A percentile compares a stretch with the other conserved stretches of the same genome.
Evolutionary conservation across 2,888 invertebrate species (phyloP).

Genomic region (Eledona agricola): DNA sequence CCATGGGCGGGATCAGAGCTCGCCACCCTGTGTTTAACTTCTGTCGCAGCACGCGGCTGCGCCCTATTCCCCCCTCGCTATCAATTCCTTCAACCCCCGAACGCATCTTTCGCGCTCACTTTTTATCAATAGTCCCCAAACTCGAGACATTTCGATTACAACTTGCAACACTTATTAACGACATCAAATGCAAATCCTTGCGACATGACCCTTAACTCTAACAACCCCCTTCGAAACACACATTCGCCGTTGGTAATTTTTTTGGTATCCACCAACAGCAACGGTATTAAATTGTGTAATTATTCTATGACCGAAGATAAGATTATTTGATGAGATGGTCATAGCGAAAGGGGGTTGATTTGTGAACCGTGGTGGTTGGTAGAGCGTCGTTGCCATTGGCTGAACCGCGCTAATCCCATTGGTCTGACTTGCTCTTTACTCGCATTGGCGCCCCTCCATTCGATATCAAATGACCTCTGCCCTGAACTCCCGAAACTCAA

Average conservation of each 20-base stretch:
- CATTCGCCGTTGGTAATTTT: too few species aligned
- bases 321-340: conserved; percentile 13
- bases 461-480: conserved; percentile 46
- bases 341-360: conserved; percentile 46
- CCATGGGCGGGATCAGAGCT: conserved; percentile 61
- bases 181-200: background rate
- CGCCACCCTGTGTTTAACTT: conserved; percentile 64
- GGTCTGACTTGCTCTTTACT: conserved; percentile 54
- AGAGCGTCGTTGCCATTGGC: conserved; percentile 53
- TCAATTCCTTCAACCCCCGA: conserved; percentile 40
- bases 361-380: conserved; percentile 56
- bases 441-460: conserved; percentile 53
- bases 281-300: too few species aligned
- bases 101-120: too few species aligned
- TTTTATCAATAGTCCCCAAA: too few species aligned
- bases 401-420: conserved; percentile 55
- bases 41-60: conserved; percentile 57
- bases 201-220: too few species aligned
- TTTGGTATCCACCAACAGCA: too few species aligned
- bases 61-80: conserved; percentile 47
- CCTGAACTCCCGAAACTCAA: conserved; percentile 32
- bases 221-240: too few species aligned
- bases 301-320: too few species aligned
- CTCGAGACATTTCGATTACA: too few species aligned
- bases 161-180: background rate